Evolutionary conservation across 2,113 vertebrate genomes (phyloP).

Genomic region (Callorhinus ursinus): DNA sequence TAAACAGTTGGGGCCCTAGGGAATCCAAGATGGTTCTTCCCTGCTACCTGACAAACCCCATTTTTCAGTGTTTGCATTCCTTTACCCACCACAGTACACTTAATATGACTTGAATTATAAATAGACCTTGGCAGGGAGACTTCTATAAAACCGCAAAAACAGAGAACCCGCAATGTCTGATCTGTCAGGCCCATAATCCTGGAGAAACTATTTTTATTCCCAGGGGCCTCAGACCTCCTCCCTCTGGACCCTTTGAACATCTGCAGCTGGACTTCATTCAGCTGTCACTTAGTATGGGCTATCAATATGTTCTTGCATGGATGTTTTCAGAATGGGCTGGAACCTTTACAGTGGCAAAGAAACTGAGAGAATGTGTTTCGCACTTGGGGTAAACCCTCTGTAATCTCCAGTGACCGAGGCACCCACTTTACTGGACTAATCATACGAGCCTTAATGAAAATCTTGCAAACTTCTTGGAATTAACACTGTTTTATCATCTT

Average conservation of each 20-base stretch:
- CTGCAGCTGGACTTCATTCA: neutral
- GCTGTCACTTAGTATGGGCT: neutral
- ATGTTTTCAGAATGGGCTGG: neutral
- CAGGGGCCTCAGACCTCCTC: neutral
- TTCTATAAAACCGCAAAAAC: neutral
- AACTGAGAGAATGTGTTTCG: neutral
- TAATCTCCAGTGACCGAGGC: neutral
- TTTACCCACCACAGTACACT: neutral
- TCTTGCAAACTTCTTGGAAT: neutral
- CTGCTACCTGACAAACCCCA: neutral
- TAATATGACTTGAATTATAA: neutral
- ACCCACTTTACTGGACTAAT: neutral
- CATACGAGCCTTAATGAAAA: neutral
- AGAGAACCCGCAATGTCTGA: neutral
- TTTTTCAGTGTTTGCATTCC: neutral
- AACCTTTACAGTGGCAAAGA: neutral
- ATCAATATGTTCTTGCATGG: neutral
- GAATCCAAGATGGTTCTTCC: neutral
- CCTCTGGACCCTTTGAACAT: neutral
- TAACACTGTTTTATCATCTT: neutral
- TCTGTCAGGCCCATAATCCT: neutral
- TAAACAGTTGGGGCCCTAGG: neutral
- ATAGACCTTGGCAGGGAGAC: neutral
- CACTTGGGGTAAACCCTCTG: neutral
- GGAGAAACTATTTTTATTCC: neutral